Base-by-base conservation (phyloP, 2,113 vertebrate genomes). In the Austrofundulus limnaeus region DNA sequence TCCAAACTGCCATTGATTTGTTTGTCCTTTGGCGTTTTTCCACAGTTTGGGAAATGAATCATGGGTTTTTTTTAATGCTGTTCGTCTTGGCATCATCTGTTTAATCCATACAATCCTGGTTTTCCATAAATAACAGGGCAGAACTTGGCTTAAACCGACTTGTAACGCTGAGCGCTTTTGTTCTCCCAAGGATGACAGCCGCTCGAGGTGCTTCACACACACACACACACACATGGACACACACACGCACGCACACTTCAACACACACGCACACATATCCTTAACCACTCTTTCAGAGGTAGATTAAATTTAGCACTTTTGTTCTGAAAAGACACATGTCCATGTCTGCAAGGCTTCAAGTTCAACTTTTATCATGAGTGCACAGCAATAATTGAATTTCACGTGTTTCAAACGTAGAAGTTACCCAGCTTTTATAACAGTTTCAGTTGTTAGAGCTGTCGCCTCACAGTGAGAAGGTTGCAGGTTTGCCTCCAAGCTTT, bases 1-100 rank as follows among this genome's bases (percentile, higher is more conserved):
- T 87, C 78, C 87, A 74, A 85, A 86, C 80, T 77, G 84, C 84
- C 81, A 88, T 88, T 88, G 85, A 88, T 89, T 87, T 85, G 82
- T 78, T 84, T 80, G 82, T 88, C 84, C 72, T 86, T 89, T 86
- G 84, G 81, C 79, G 63, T 49, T 78, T 79, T 72, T 85, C 72
- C 78, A 74, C 46, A 63, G 70, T 80, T 82, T 70, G 69, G 75
- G 76, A 77, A 81, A 82, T 88, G 85, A 90, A 87, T 88, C 87
- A 86, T 54, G 66, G 48, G 66, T 81, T 66, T 66, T 42, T 50
- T 72, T 58, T 73, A 46, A 78, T 84, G 66, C 80, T 78, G 54
- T 71, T 80, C 61, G 54, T 80, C 68, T 88, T 90, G 85, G 88
- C 87, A 84, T 83, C 82, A 70, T 78, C 63, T 71, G 51, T 82